Percentiles rank a stretch among this genome's conserved stretches.
phyloP scores from a whole-genome alignment of 2,113 vertebrate genomes.

The Phocoena sinus region DNA sequence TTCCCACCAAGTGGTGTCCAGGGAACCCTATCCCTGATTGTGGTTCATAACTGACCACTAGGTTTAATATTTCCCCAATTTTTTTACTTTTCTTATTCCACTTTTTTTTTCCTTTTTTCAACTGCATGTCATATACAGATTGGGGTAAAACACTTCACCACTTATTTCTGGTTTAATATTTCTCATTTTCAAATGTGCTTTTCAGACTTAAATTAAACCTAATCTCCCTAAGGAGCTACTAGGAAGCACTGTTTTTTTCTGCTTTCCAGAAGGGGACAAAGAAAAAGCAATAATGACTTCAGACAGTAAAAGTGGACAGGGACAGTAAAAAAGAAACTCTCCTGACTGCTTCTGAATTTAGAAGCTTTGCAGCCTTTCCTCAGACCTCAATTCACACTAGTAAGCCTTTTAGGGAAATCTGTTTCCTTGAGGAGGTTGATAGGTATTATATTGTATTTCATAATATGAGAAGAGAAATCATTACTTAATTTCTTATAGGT shows the following conservation, averaged over 20 bases:
- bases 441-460: background rate
- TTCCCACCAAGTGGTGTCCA: background rate
- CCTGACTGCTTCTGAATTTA: slow-evolving; percentile 7
- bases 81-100: background rate
- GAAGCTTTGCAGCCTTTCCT: background rate
- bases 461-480: background rate
- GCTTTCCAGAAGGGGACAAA: background rate
- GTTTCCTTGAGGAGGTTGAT: background rate
- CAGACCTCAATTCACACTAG: background rate
- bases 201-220: slow-evolving; percentile 54
- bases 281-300: background rate
- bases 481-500: background rate
- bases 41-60: background rate
- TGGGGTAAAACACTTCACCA: background rate
- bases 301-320: background rate
- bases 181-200: slow-evolving; percentile 38
- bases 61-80: background rate
- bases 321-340: background rate
- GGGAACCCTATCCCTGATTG: background rate
- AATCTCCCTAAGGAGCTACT: background rate
- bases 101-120: background rate
- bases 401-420: background rate
- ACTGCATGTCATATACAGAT: background rate
- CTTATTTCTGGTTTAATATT: slow-evolving; percentile 41
- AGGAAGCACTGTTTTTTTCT: background rate